These are phyloP conservation scores for Corythoichthys intestinalis DNA, from an alignment of 2,113 vertebrate species.

Conservation along the genomic window DNA sequence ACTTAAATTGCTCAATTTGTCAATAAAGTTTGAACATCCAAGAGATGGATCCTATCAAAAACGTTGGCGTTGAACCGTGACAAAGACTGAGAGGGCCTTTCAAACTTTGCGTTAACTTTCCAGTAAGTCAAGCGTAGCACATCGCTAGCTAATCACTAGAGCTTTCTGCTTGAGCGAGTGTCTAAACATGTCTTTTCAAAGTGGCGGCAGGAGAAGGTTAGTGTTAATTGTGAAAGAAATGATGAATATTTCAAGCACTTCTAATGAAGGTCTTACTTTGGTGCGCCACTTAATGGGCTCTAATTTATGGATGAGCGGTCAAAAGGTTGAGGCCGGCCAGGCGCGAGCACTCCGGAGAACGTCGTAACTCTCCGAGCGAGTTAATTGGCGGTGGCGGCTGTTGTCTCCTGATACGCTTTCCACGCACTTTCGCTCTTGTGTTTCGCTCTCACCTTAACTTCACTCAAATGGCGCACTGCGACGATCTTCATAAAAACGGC, in stretches of 20 bases:
- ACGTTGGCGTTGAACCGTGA: neutral
- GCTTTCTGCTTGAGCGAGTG: neutral
- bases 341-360: slow-evolving; percentile 35
- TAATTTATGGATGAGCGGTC: slow-evolving; percentile 57
- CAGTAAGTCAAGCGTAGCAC: neutral
- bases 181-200: neutral
- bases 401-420: slow-evolving; percentile 40
- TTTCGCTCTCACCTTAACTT: slow-evolving; percentile 1
- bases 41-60: neutral
- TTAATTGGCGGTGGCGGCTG: slow-evolving; percentile 51
- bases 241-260: slow-evolving; percentile 55
- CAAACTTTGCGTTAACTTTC: neutral
- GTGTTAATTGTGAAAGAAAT: slow-evolving; percentile 19
- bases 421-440: slow-evolving; percentile 3
- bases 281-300: slow-evolving; percentile 43
- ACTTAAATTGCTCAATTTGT: neutral
- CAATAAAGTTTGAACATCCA: neutral
- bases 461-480: neutral
- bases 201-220: slow-evolving; percentile 10
- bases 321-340: slow-evolving; percentile 47
- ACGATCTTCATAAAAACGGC: slow-evolving; percentile 29
- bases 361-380: slow-evolving; percentile 27
- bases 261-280: slow-evolving; percentile 46
- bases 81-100: neutral
- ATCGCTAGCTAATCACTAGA: neutral